Evolutionary conservation across 2,113 vertebrate genomes (phyloP), one percentile per base, ranked within the genome.

Genomic region (Sinocyclocheilus anshuiensis): DNA sequence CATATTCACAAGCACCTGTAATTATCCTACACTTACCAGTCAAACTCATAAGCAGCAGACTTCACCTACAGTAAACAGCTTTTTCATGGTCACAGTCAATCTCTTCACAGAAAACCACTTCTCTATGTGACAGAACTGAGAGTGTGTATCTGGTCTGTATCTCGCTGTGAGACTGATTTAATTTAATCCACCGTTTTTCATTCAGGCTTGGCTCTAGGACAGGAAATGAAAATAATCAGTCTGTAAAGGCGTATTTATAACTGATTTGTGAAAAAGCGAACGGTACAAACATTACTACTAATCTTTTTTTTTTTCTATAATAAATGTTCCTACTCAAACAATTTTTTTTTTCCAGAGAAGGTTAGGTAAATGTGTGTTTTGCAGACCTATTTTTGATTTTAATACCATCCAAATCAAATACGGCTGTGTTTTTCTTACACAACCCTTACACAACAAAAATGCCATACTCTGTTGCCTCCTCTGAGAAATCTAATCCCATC

Each of bases 111-210:
- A 75, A 42, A 39, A 80, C 13, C 6, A 39, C 12, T 78, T 78
- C 18, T 78, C 18, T 59, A 3, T 10, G 29, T 7, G 53, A 78
- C 53, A 78, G 53, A 59, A 79, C 11, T 11, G 6, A 80, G 57
- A 77, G 33, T 20, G 6, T 11, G 57, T 18, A 33, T 74, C 65
- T 57, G 42, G 18, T 53, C 57, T 63, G 53, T 26, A 67, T 59
- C 59, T n/a, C 63, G 18, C 45, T 2, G 55, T 77, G 61, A 81
- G 69, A 85, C 61, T 53, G 18, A 53, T 77, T 65, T 48, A 48
- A 82, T 82, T 77, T 82, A 20, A 29, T 59, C 65, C 76, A 83
- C 85, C 77, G 39, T 22, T 74, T 45, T 24, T 75, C 42, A 36
- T 22, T 57, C 39, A 77, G 48, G 20, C 26, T 85, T 53, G 39